Evolutionary conservation across 2,113 vertebrate species (phyloP).

Genomic region (Nesospiza acunhae): DNA sequence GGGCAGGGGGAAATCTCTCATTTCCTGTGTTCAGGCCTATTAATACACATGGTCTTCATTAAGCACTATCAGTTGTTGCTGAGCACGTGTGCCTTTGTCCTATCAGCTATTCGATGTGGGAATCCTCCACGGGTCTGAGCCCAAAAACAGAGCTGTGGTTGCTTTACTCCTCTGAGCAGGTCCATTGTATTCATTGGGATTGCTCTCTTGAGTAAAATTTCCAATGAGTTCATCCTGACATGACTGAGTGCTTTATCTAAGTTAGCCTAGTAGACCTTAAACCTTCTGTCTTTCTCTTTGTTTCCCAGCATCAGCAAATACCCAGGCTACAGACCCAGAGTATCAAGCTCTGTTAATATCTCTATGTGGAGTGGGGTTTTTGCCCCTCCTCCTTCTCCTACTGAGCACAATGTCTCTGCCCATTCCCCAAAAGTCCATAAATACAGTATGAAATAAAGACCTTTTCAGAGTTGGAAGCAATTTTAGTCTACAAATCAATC

Average conservation of each 20-base stretch:
- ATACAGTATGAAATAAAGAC: background rate
- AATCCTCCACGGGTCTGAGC: background rate
- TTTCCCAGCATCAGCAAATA: background rate
- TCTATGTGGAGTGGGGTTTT: rapidly evolving
- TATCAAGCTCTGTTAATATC: background rate
- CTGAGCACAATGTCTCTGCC: background rate
- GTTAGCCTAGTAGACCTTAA: background rate
- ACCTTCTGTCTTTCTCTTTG: background rate
- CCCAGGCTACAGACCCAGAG: background rate
- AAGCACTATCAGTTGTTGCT: background rate
- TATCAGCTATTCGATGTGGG: rapidly evolving
- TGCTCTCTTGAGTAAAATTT: background rate
- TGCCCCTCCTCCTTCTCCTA: background rate
- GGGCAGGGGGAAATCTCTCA: conserved; percentile 8
- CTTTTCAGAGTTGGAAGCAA: conserved; percentile 6
- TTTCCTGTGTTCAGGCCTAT: conserved; percentile 1
- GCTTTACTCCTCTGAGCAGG: background rate
- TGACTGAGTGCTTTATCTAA: background rate
- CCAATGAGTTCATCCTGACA: background rate
- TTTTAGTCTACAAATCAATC: background rate
- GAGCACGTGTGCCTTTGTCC: background rate
- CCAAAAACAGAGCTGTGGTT: background rate
- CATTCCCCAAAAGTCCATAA: background rate
- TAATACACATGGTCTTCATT: background rate
- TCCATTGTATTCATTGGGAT: background rate